Conservation (phyloP, 2,113 vertebrate species). For the Platichthys flesus region DNA sequence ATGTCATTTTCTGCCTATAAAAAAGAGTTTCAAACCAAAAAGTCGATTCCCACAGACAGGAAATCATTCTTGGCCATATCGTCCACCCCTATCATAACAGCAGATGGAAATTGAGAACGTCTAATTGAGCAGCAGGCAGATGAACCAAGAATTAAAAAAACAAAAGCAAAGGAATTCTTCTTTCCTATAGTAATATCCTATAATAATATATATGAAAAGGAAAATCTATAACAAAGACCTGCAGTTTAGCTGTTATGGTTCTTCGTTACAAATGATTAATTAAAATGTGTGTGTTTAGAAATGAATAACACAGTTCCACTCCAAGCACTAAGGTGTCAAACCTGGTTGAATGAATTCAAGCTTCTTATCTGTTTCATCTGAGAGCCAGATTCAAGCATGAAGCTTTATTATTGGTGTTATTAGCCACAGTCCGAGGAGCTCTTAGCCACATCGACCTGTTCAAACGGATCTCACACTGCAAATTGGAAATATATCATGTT, state of each 20-base stretch:
- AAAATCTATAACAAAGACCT: background rate
- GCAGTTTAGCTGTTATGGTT: background rate
- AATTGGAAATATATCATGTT: slow-evolving; percentile 73
- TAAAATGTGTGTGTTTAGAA: slow-evolving; percentile 8
- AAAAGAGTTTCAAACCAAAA: no score
- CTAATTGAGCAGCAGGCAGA: background rate
- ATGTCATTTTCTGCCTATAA: no score
- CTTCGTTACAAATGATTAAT: background rate
- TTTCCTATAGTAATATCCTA: no score
- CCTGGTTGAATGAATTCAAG: slow-evolving; percentile 23
- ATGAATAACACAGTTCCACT: slow-evolving; percentile 17
- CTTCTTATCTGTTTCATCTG: slow-evolving; percentile 49
- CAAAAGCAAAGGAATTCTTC: background rate
- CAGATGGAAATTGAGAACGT: no score
- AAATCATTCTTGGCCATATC: no score
- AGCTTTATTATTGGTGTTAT: slow-evolving; percentile 63
- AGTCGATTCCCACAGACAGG: no score
- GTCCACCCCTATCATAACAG: no score
- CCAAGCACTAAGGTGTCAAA: slow-evolving; percentile 33
- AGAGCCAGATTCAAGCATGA: slow-evolving; percentile 26
- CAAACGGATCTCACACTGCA: slow-evolving; percentile 39
- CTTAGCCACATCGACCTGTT: slow-evolving; percentile 67
- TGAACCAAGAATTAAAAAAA: background rate
- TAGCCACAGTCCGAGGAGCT: slow-evolving; percentile 58
- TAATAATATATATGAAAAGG: no score